Conservation (phyloP, 1,140 invertebrate genomes). For the Heterodera schachtii region DNA sequence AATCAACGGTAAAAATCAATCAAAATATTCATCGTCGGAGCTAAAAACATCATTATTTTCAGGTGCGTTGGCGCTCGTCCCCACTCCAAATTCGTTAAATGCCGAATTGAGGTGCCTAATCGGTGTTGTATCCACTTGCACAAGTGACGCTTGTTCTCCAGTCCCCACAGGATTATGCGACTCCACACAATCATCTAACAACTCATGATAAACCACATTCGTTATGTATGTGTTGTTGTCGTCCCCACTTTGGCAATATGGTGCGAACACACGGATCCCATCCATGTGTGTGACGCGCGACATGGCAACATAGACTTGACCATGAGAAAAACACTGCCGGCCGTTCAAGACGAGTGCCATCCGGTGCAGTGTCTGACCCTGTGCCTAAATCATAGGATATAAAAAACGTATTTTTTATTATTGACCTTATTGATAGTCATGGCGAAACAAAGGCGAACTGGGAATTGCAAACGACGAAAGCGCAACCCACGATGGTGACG, state of each 20-base stretch:
- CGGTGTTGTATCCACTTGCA: neutral
- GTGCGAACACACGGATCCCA: constrained; percentile 18
- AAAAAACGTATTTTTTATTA: neutral
- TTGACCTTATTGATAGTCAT: constrained; percentile 70
- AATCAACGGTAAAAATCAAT: neutral
- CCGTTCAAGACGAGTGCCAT: constrained; percentile 61
- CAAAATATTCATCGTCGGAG: neutral
- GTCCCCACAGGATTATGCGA: too few species aligned
- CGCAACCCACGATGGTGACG: neutral
- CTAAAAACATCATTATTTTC: neutral
- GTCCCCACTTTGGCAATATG: neutral
- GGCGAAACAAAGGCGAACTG: constrained; percentile 68
- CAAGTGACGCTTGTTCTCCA: too few species aligned
- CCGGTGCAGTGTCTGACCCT: constrained; percentile 67
- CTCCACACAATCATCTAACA: neutral
- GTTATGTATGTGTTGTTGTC: neutral
- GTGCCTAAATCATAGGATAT: constrained; percentile 53
- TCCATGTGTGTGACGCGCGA: neutral
- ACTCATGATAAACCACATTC: constrained; percentile 27
- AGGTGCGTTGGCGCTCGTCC: neutral
- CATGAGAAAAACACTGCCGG: neutral
- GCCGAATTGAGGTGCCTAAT: neutral
- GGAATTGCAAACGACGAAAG: constrained; percentile 67
- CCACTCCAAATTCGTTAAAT: neutral
- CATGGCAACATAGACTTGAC: constrained; percentile 5